Evolutionary conservation across 2,113 vertebrate species (phyloP), one percentile per base, ranked within the genome.

Genomic region (Labeo rohita): DNA sequence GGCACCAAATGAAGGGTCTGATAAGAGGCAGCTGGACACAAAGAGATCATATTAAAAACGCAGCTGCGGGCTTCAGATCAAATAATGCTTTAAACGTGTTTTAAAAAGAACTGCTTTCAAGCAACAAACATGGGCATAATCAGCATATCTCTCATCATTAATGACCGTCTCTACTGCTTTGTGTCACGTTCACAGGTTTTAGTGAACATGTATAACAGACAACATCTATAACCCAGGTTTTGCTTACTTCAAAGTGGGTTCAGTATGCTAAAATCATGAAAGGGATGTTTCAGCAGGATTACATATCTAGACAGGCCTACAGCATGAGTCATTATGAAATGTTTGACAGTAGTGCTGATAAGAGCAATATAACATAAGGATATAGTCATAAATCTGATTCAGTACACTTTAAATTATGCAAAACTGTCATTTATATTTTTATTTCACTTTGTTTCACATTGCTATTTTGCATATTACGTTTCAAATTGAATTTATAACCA

Each of bases 1-100:
- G 93, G 45, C n/a, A 90, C 91, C 18, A 63, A 88, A 89, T 94
- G 89, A 92, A 95, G 93, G 89, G 90, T 88, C 90, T 86, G 93
- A 95, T 94, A 93, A 95, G 92, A 90, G 90, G 89, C 68, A 36
- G 8, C 76, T 56, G 49, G 52, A 84, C 86, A 93, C 89, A 94
- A 94, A 92, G 90, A 91, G 66, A 87, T 90, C 80, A 89, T 89
- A 88, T 92, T 89, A 91, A 92, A 83, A 93, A 85, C 89, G 23
- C 89, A 61, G 80, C 80, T 13, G 90, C 80, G 78, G 88, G 84
- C 80, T 73, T 39, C 59, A 85, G 91, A 94, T 94, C 93, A 94
- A 94, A 94, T 87, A 63, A 73, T n/a, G 15, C 68, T 10, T 16
- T 16, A 28, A 75, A 13, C 15, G 84, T 56, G 84, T 54, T 52